Evolutionary conservation across 2,888 invertebrate genomes (phyloP), one percentile per base, ranked within the genome.

Genomic region (Limnephilus lunatus): DNA sequence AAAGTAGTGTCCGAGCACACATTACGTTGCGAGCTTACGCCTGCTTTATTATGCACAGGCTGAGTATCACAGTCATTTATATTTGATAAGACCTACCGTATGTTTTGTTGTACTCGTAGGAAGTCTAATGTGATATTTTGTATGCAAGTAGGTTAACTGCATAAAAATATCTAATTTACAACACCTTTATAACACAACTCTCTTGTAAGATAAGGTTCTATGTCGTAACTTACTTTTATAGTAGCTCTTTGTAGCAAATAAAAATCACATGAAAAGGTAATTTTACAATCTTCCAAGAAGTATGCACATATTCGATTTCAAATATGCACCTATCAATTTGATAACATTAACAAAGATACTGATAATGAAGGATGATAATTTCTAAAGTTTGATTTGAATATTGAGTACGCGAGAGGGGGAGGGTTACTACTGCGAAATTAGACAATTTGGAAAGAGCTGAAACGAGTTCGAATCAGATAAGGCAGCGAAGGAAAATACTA

Each of bases 391-490:
- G 81, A 11, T 89, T 89, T 39, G 39, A 89, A 81, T 81, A 81
- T 86, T 81, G 81, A 82, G 82, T 32, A 81, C 86, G 30, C 25
- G 31, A 39, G 35, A 12, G 14, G 81, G 31, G 80, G 39, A 31
- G 87, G 31, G 53, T 31, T 48, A 85, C 25, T 87, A 85, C 25
- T 87, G 90, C 80, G 90, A 90, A 90, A 92, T 92, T 90, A 90
- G 92, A 90, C 92, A 83, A 82, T 92, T 92, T 82, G 87, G 86
- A 88, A 90, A 87, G 48, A 88, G 83, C 35, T 80, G 48, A 83
- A 91, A 90, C n/a, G 68, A 68, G 32, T 85, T 86, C 25, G 32
- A 87, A 93, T 93, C 93, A 91, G 93, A 93, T 93, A 93, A 92
- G 81, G 31, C 48, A 44, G 68, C 85, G 91, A 86, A 25, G 85